Percentiles rank a stretch among this genome's conserved stretches.
These are phyloP conservation scores for Diabrotica undecimpunctata DNA, from an alignment of 1,140 invertebrate genomes.

Conservation along the genomic window DNA sequence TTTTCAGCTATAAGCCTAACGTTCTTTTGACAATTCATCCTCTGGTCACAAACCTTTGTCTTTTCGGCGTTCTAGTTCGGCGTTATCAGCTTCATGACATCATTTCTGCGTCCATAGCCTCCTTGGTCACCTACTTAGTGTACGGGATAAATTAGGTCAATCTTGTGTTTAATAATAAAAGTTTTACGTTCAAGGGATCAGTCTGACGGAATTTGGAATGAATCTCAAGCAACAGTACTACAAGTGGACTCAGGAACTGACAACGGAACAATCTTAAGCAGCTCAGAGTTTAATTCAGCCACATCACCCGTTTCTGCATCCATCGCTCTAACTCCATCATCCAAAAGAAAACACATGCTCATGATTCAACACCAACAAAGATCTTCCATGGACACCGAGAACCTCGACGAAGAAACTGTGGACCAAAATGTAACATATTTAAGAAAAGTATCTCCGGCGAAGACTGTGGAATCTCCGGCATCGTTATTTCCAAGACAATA, in stretches of 20 bases:
- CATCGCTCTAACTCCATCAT: constrained; percentile 65
- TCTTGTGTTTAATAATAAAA: no score
- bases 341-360: constrained; percentile 68
- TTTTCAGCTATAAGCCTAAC: no score
- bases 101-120: no score
- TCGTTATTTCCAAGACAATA: constrained; percentile 13
- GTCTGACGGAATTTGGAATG: constrained; percentile 82
- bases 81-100: no score
- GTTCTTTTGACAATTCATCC: no score
- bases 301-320: constrained; percentile 55
- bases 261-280: constrained; percentile 58
- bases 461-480: constrained; percentile 13
- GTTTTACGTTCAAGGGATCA: constrained; percentile 59
- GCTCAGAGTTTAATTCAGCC: constrained; percentile 57
- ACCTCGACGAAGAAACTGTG: constrained; percentile 64
- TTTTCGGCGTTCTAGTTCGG: no score
- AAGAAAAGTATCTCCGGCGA: constrained; percentile 23
- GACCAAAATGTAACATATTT: constrained; percentile 45
- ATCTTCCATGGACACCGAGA: constrained; percentile 80
- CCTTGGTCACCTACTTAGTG: no score
- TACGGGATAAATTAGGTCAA: no score
- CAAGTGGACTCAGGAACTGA: constrained; percentile 68
- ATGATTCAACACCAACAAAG: constrained; percentile 77
- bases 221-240: constrained; percentile 78
- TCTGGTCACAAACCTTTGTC: no score